These are phyloP conservation scores for Dascyllus trimaculatus DNA, from an alignment of 2,113 vertebrate species.

Conservation along the genomic window DNA sequence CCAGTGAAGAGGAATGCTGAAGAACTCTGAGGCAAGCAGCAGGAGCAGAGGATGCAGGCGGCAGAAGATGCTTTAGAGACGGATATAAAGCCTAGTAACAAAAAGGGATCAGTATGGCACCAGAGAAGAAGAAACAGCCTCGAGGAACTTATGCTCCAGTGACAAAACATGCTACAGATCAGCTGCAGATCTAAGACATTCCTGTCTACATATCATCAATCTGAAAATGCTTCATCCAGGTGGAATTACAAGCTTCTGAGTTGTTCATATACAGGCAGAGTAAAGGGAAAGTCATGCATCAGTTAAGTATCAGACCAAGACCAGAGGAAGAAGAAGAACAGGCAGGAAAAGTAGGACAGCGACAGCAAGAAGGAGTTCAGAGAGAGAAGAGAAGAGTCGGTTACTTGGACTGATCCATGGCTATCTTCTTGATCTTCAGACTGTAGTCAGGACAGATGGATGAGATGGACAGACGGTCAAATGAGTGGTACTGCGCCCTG, in stretches of 20 bases:
- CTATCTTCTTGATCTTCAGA: slow-evolving; percentile 87
- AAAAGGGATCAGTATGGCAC: slow-evolving; percentile 20
- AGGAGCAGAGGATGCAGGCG: slow-evolving; percentile 26
- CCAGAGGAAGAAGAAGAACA: slow-evolving; percentile 34
- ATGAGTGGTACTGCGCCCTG: slow-evolving; percentile 86
- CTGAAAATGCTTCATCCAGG: background rate
- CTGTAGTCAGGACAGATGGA: slow-evolving; percentile 88
- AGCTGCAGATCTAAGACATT: slow-evolving; percentile 26
- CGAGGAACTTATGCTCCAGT: slow-evolving; percentile 25
- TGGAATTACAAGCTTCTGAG: background rate
- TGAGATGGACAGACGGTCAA: slow-evolving; percentile 87
- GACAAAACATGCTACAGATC: slow-evolving; percentile 45
- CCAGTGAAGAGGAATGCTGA: slow-evolving; percentile 1
- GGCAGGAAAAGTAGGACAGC: slow-evolving; percentile 33
- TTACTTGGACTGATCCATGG: slow-evolving; percentile 88
- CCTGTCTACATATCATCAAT: background rate
- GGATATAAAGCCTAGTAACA: slow-evolving; percentile 17
- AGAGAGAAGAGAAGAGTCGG: slow-evolving; percentile 54
- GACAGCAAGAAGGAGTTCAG: slow-evolving; percentile 18
- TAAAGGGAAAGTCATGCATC: slow-evolving; percentile 43
- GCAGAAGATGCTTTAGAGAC: slow-evolving; percentile 16
- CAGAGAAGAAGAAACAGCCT: slow-evolving; percentile 23
- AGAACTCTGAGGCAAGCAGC: slow-evolving; percentile 22
- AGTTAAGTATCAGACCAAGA: slow-evolving; percentile 35
- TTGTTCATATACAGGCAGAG: slow-evolving; percentile 5